phyloP scores from a whole-genome alignment of 1,140 invertebrate genomes.

The Heliconius hermathena region DNA sequence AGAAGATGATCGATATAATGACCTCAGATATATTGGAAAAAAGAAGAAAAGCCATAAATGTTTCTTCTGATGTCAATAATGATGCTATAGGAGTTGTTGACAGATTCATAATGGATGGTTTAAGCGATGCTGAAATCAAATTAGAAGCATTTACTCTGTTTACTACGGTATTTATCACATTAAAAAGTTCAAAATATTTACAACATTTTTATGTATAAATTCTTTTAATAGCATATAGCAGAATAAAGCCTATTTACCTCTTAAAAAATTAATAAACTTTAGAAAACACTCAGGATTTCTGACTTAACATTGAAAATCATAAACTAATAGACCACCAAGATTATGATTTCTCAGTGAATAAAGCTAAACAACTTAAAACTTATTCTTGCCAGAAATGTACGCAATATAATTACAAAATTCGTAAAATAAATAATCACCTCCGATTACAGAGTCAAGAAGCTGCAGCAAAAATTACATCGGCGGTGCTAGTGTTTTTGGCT shows the following conservation, averaged over 20 bases:
- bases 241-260: no score
- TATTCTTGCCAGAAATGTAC: not conserved
- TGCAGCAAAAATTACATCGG: constrained; percentile 62
- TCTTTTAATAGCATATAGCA: no score
- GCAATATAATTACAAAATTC: not conserved
- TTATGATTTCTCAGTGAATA: no score
- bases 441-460: constrained; percentile 70
- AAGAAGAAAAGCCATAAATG: constrained; percentile 43
- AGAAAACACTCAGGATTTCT: no score
- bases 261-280: no score
- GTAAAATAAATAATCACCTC: constrained; percentile 4
- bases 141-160: constrained; percentile 60
- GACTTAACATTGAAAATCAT: no score
- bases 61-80: constrained; percentile 20
- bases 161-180: constrained; percentile 57
- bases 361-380: no score
- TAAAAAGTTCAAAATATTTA: not conserved
- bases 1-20: constrained; percentile 49
- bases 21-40: constrained; percentile 50
- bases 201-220: no score
- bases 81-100: constrained; percentile 56
- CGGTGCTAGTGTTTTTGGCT: constrained; percentile 52
- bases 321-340: no score
- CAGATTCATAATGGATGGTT: constrained; percentile 52
- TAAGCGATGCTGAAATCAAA: constrained; percentile 53